Base-by-base conservation (phyloP, 2,797 vertebrate genomes). In the Danio jaintianensis region DNA sequence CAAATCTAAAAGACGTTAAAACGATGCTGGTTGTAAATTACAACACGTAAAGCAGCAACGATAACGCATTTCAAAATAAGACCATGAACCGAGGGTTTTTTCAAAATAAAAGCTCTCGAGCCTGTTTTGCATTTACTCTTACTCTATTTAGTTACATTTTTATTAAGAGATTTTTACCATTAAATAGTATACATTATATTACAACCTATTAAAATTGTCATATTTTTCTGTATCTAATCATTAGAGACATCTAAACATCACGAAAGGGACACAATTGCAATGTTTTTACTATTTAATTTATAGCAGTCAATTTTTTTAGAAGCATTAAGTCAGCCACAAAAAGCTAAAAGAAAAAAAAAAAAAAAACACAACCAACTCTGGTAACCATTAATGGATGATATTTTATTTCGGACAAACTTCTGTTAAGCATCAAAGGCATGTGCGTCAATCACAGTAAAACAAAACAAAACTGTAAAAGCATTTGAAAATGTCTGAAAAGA, bases 371-470 rank as follows among this genome's bases (percentile, higher is more conserved):
- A 53, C 18, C 10, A 29, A 48, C 13, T 6, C 4, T 50, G n/a
- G 18, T 58, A 43, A 75, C 12, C 58, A 47, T 56, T 63, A 45
- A 82, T 62, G 55, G 6, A 45, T 18, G 53, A 36, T 72, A 36
- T 72, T 80, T 81, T 76, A 85, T 82, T 78, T 78, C 55, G 63
- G 63, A 69, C 81, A 76, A 20, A 48, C n/a, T 61, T 61, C 67
- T 84, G 47, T 80, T 55, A 82, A 68, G 71, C 72, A 76, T 36
- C 43, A 63, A 79, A 83, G 20, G 53, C 67, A 76, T 81, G 29
- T 75, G 53, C 75, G 72, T 72, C 64, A 75, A 77, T 20, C 56
- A 80, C 72, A 52, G 29, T 29, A 29, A 29, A 40, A 40, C 18
- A 77, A 71, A 72, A 47, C 18, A 77, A 71, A 72, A 47, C 20